Evolutionary conservation across 2,888 invertebrate genomes (phyloP), one percentile per base, ranked within the genome.

Genomic region (Drosophila pseudotakahashii): DNA sequence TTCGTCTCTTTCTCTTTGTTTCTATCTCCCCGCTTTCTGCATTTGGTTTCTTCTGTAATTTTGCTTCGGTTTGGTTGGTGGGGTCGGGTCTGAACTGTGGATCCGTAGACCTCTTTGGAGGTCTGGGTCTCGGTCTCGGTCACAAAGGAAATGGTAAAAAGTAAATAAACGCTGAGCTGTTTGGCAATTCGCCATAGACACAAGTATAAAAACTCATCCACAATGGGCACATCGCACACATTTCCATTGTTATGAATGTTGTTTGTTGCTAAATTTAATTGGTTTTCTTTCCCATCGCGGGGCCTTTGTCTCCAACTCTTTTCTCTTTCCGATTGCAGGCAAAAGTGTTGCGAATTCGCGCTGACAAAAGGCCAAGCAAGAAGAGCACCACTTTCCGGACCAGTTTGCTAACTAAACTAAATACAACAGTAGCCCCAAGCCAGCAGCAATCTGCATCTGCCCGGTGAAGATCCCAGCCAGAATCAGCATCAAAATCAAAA

Each of bases 191-290:
- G 45, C 73, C 62, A 41, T 52, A 51, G 45, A 45, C 32, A 39
- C 53, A 16, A 11, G 37, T 39, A 14, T 39, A 41, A 48, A 39
- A 13, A 39, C 36, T 19, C 48, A 32, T 48, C 50, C 57, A 37
- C 57, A 57, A 39, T 50, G 75, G 79, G 69, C 76, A 51, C 57
- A 30, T 7, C 7, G 7, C 30, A 47, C 86, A 75, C 77, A 85
- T 85, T 82, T 85, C 75, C 80, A 85, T 82, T 82, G 84, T 81
- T 86, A 67, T 73, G 71, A 47, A 60, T 75, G 34, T 70, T 68
- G 64, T 73, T 66, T 67, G 62, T 45, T 52, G 61, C 54, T 44
- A 64, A 73, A 54, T 58, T 64, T 73, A 59, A 71, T 72, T 73
- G 48, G 69, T 48, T 61, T 70, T 68, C 71, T 69, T 69, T 69